Evolutionary conservation across 2,113 vertebrate species (phyloP), one percentile per base, ranked within the genome.

Genomic region (Lamprotornis superbus): DNA sequence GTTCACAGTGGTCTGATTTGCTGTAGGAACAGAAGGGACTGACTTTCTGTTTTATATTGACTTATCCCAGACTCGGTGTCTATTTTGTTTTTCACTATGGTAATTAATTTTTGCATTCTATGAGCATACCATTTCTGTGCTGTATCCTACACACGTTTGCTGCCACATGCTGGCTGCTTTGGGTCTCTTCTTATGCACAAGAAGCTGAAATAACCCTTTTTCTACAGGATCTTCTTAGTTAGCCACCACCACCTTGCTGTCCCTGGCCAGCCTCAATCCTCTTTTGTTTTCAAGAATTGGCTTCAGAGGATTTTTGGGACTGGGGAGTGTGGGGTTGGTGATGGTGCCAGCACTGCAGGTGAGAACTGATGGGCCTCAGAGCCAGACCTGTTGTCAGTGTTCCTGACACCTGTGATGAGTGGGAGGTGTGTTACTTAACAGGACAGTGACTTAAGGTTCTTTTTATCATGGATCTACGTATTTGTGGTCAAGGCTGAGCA

Each of bases 281-380:
- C 2, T 49, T 83, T 52, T 49, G 31, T 40, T 61, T 80, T 61
- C 46, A 56, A 31, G 46, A 87, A 27, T n/a, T 81, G 55, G 12
- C 11, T 89, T 44, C 40, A 52, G 4, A 53, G 57, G 50, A 33
- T 63, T 53, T 71, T 40, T 20, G 33, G 42, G 20, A 22, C 73
- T 77, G 33, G 53, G 14, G 59, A 64, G 23, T 0, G 0, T 59
- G 53, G 21, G 8, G 3, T 47, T 1, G 0, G 30, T 71, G 60
- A 15, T 30, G 5, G 17, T 67, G 47, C 22, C 31, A 70, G 33
- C 31, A 33, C 61, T 49, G 59, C 55, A 69, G 46, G n/a, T 40
- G 40, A 37, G 35, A 69, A 12, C 5, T 0, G 3, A 31, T 49
- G 55, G n/a, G 28, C 28, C 28, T 70, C 12, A 70, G 69, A 13